A percentile compares a stretch with the other conserved stretches of the same genome.
Conservation (phyloP, 1,140 invertebrate genomes). For the Musca vetustissima region DNA sequence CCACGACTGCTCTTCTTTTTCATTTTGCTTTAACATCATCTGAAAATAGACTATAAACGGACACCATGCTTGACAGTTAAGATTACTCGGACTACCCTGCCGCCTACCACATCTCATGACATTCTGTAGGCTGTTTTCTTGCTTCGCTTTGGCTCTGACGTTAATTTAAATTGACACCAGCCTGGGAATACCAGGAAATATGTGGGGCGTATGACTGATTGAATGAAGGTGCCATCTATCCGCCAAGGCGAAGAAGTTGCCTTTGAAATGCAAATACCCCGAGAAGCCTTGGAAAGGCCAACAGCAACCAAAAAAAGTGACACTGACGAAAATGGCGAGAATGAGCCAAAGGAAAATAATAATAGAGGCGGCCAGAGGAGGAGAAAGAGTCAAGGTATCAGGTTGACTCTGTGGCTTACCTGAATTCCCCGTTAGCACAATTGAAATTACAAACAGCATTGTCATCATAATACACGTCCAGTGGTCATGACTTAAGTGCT, state of each 20-base stretch:
- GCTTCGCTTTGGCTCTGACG: conserved; percentile 3
- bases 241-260: not conserved
- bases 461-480: conserved; percentile 43
- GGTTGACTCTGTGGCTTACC: conserved; percentile 36
- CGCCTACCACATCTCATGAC: not conserved
- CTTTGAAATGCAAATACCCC: not conserved
- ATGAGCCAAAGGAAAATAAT: no score
- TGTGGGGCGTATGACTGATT: not conserved
- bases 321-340: no score
- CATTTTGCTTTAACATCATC: no score
- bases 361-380: no score
- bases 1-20: no score
- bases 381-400: no score
- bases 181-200: conserved; percentile 9
- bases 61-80: conserved; percentile 15
- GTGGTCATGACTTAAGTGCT: conserved; percentile 1
- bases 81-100: not conserved
- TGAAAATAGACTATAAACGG: not conserved
- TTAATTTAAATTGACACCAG: conserved; percentile 20
- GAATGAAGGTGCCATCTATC: not conserved
- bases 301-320: no score
- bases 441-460: conserved; percentile 45
- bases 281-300: not conserved
- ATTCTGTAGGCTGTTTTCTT: not conserved
- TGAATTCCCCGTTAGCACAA: conserved; percentile 47